Evolutionary conservation across 1,140 invertebrate species (phyloP), one percentile per base, ranked within the genome.

Genomic region (Caenorhabditis elegans): DNA sequence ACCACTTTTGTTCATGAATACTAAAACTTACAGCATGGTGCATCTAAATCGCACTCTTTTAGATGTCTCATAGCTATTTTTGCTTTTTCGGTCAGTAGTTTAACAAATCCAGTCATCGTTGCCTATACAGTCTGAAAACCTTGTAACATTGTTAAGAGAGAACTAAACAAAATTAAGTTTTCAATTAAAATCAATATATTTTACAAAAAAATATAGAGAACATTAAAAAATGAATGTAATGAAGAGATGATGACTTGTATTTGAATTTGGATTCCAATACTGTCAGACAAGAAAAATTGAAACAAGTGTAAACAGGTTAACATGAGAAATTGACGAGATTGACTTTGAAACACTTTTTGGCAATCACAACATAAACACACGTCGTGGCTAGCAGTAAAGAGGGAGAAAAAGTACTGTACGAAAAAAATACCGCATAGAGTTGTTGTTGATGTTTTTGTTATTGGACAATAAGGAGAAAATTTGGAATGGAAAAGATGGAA

Each of bases 361-460:
- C 60, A 70, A 70, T 70, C 60, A 70, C 60, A 70, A 70, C 60
- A 70, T 70, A 70, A 43, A 17, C n/a, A 70, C 60, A 70, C 60
- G 60, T 70, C 60, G 60, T 70, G 60, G 60, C 60, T 70, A 70
- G 34, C 43, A 70, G n/a, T 70, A n/a, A 28, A 60, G 24, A 34
- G n/a, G 60, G 19, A 24, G 65, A 19, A 36, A 36, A 22, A 5
- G n/a, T 5, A 48, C 46, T 34, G 28, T 47, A 31, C 10, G 22
- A 46, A 24, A 31, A 49, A 31, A 49, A 48, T 48, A 48, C 47
- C 75, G 24, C 28, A 28, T 48, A 46, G 47, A 77, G 48, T 34
- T 48, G 8, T 77, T 77, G 10, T 26, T 31, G n/a, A n/a, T n/a
- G n/a, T 47, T 77, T 13, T 70, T 6, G n/a, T 17, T 22, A 6